A percentile compares a stretch with the other conserved stretches of the same genome.
These are phyloP conservation scores for Sitophilus oryzae DNA, from an alignment of 1,140 invertebrate genomes.

Conservation along the genomic window DNA sequence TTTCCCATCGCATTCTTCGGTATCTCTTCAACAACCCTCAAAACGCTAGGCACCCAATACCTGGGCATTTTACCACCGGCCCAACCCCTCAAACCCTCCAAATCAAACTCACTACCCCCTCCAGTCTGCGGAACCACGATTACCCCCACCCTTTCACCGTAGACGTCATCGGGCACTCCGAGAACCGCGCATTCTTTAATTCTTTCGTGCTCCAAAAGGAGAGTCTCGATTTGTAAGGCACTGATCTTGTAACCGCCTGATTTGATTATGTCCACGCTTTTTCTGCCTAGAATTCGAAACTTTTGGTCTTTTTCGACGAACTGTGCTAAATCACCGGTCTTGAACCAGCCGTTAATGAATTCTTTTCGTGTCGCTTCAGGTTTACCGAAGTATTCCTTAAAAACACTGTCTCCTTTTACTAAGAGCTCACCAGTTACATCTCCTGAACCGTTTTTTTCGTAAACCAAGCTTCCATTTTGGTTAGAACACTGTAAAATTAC, in stretches of 20 bases:
- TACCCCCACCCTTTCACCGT: conserved; percentile 73
- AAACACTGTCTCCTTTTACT: conserved; percentile 71
- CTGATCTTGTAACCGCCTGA: conserved; percentile 81
- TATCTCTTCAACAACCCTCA: conserved; percentile 56
- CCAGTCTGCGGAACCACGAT: too few relatives aligned
- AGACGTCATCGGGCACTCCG: conserved; percentile 69
- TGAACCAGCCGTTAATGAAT: conserved; percentile 84
- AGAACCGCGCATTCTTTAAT: conserved; percentile 75
- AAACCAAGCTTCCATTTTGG: conserved; percentile 13
- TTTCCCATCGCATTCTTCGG: conserved; percentile 73
- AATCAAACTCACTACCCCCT: too few relatives aligned
- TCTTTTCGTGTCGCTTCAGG: conserved; percentile 62
- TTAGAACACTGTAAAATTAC: conserved; percentile 27
- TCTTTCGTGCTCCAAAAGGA: conserved; percentile 66
- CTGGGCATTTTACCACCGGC: conserved; percentile 48
- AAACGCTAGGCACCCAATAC: conserved; percentile 59
- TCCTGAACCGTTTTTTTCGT: background rate
- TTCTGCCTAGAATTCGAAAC: conserved; percentile 78
- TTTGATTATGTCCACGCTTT: conserved; percentile 85
- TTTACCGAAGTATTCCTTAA: conserved; percentile 73
- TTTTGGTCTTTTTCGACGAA: conserved; percentile 52
- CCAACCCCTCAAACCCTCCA: conserved; percentile 55
- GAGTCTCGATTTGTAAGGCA: conserved; percentile 79
- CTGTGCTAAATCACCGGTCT: conserved; percentile 59
- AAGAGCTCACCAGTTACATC: conserved; percentile 59